Evolutionary conservation across 2,113 vertebrate species (phyloP), one percentile per base, ranked within the genome.

Genomic region (Bucco capensis): DNA sequence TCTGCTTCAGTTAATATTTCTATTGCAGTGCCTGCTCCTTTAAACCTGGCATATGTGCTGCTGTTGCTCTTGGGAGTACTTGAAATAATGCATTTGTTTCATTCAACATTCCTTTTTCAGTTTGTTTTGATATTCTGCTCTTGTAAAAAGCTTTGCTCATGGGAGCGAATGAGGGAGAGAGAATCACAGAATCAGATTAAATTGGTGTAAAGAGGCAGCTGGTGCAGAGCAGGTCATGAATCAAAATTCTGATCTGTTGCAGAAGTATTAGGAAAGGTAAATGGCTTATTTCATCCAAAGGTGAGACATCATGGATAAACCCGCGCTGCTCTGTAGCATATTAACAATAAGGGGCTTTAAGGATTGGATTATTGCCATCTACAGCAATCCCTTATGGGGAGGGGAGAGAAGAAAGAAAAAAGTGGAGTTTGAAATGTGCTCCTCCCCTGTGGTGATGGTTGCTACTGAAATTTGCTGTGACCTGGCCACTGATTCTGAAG

Each of bases 211-310:
- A 11, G 49, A 62, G 42, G 31, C 0, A 4, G 10, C 33, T 15
- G 6, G 62, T 72, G 57, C 53, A 60, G 33, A 77, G 62, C 49
- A 72, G 46, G 9, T 82, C 33, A 31, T 70, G 73, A 91, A 73
- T 87, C 40, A 69, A 76, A 79, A 46, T 53, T 69, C 23, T 30
- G 75, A 73, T 71, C 33, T 70, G 28, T 79, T 89, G 67, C 33
- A 40, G 75, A 72, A 80, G 40, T 40, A 70, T 94, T 91, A 88
- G 58, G 50, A 51, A 88, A 66, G 33, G 35, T 87, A 82, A 92
- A 75, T 93, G 82, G 85, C 72, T 94, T 91, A 73, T 40, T 91
- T 76, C 37, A 61, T 76, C 91, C 83, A 76, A 53, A 76, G 42
- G 67, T 46, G 67, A 85, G 83, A 46, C 54, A 25, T 79, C 37